Evolutionary conservation across 2,888 invertebrate genomes (phyloP).

Genomic region (Disparrhopalites patrizii): DNA sequence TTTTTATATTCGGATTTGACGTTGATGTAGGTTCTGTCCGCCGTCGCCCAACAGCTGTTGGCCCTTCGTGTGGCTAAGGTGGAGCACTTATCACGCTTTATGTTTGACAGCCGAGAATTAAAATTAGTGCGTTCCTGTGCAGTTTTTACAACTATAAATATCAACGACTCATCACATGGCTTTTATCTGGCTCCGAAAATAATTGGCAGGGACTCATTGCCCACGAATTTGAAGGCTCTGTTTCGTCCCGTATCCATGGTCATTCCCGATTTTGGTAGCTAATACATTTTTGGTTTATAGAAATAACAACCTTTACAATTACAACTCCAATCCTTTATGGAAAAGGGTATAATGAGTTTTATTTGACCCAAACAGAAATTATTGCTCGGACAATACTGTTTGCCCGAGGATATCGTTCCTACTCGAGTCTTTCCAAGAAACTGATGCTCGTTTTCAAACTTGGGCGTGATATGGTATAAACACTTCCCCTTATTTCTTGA

Average conservation of each 20-base stretch:
- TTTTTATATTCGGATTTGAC: too few relatives aligned
- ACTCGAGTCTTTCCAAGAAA: slow-evolving; percentile 78
- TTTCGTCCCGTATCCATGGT: slow-evolving; percentile 87
- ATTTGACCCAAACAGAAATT: slow-evolving; percentile 57
- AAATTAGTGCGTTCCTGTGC: slow-evolving; percentile 71
- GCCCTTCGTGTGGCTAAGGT: slow-evolving; percentile 83
- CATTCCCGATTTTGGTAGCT: slow-evolving; percentile 81
- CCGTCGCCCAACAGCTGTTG: slow-evolving; percentile 83
- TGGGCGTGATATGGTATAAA: too few relatives aligned
- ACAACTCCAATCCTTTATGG: slow-evolving; percentile 29
- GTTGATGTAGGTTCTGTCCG: slow-evolving; percentile 63
- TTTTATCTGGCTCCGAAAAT: too few relatives aligned
- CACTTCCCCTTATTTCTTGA: too few relatives aligned
- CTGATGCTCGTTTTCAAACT: slow-evolving; percentile 87
- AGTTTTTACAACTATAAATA: slow-evolving; percentile 88
- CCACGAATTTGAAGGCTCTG: slow-evolving; percentile 80
- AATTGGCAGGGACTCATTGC: slow-evolving; percentile 78
- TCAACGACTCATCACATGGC: slow-evolving; percentile 85
- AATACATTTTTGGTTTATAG: too few relatives aligned
- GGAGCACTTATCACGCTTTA: slow-evolving; percentile 65
- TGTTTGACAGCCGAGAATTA: slow-evolving; percentile 86
- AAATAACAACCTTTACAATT: too few relatives aligned
- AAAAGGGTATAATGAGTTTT: neutral
- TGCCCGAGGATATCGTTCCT: slow-evolving; percentile 87
- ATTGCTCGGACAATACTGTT: slow-evolving; percentile 91